phyloP scores from a whole-genome alignment of 2,797 vertebrate species.

The Diceros bicornis region DNA sequence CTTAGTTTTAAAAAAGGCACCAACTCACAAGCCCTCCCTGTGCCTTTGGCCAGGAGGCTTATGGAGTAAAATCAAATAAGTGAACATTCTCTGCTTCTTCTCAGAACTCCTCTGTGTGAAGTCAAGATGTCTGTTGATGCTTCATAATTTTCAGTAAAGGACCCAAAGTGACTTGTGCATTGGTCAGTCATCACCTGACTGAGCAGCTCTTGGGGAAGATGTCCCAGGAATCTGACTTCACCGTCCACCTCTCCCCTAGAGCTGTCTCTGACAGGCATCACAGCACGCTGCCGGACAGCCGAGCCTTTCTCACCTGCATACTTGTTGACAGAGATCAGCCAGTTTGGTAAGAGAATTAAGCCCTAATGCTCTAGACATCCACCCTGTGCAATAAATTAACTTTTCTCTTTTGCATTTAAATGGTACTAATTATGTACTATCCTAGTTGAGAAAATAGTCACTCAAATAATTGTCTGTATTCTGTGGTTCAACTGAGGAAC shows the following conservation, averaged over 20 bases:
- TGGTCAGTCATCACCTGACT: background rate
- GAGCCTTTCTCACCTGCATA: background rate
- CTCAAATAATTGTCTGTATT: background rate
- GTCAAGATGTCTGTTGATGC: background rate
- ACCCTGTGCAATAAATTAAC: background rate
- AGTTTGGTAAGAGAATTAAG: background rate
- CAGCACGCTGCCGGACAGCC: background rate
- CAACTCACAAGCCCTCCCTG: background rate
- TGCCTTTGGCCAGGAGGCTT: background rate
- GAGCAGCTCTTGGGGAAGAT: background rate
- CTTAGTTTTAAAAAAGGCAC: background rate
- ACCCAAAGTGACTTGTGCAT: background rate
- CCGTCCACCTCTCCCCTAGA: background rate
- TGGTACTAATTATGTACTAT: background rate
- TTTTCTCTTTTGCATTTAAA: background rate
- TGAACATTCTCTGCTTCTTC: background rate
- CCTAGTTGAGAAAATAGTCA: background rate
- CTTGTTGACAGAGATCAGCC: background rate
- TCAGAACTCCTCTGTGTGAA: background rate
- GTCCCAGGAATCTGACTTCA: constrained; percentile 1
- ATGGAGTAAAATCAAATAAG: background rate
- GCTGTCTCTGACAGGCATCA: background rate
- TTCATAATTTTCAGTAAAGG: background rate
- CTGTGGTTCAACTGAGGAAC: background rate
- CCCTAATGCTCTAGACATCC: background rate